A percentile compares a stretch with the other conserved stretches of the same genome.
phyloP scores from a whole-genome alignment of 2,113 vertebrate species.

The Cinclus cinclus region DNA sequence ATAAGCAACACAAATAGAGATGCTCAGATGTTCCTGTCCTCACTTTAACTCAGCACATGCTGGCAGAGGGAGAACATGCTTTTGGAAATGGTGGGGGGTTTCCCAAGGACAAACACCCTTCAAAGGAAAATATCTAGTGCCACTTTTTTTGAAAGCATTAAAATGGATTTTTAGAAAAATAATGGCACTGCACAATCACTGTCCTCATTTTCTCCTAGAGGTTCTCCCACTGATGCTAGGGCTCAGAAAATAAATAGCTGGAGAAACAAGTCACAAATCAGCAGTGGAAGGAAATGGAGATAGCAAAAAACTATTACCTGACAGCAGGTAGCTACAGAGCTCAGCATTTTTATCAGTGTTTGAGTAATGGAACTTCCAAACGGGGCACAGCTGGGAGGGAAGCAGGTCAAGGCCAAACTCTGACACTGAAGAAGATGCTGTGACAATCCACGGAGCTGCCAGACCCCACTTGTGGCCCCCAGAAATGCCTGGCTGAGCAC shows the following conservation, averaged over 20 bases:
- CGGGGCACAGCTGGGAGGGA: background rate
- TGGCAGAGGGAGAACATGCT: background rate
- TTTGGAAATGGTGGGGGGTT: background rate
- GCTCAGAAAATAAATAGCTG: background rate
- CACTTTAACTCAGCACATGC: background rate
- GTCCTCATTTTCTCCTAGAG: background rate
- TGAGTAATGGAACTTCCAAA: conserved; percentile 12
- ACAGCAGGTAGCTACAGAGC: conserved; percentile 1
- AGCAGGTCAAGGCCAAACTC: background rate
- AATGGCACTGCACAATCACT: background rate
- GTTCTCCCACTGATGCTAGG: background rate
- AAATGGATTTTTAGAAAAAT: background rate
- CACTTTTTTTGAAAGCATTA: background rate
- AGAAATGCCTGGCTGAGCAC: background rate
- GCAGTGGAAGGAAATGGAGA: background rate
- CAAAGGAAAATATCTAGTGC: background rate
- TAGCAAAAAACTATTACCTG: conserved; percentile 22
- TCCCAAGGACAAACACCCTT: background rate
- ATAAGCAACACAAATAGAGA: background rate
- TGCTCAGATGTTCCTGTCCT: background rate
- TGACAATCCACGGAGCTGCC: background rate
- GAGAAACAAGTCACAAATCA: conserved; percentile 2
- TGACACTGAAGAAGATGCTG: background rate
- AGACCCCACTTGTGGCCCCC: background rate
- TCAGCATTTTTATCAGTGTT: conserved; percentile 9